phyloP scores from a whole-genome alignment of 2,113 vertebrate genomes.

The Catharus fuscescens region DNA sequence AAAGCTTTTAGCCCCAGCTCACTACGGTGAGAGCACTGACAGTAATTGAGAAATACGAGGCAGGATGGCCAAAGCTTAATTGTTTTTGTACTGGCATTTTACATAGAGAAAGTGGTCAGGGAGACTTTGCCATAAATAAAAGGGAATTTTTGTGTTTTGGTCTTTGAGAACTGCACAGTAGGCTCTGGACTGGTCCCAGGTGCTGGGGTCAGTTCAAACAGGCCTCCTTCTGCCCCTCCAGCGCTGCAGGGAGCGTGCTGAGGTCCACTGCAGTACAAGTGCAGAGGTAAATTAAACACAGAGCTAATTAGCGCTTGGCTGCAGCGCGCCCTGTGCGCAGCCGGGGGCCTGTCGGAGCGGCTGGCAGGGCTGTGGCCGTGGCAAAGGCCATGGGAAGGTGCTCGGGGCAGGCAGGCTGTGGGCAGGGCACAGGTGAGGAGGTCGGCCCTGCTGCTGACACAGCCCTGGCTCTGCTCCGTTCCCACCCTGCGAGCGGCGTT shows the following conservation, averaged over 20 bases:
- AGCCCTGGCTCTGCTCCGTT: not conserved
- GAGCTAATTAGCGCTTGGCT: not conserved
- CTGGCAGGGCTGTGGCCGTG: not conserved
- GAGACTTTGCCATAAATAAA: not conserved
- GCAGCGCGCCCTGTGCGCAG: not conserved
- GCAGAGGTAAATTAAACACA: not conserved
- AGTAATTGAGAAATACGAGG: not conserved
- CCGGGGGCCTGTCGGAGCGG: not conserved
- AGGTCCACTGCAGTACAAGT: fast-evolving
- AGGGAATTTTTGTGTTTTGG: not conserved
- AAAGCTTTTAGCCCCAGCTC: not conserved
- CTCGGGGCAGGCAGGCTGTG: not conserved
- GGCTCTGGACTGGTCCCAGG: not conserved
- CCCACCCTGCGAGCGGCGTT: not conserved
- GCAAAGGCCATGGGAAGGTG: not conserved
- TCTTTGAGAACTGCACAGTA: fast-evolving
- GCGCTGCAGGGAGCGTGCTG: fast-evolving
- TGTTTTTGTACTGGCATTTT: not conserved
- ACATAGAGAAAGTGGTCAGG: not conserved
- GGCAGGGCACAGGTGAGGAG: not conserved
- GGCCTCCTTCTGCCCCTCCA: not conserved
- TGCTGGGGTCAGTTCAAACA: not conserved
- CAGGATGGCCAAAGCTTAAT: not conserved
- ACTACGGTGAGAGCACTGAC: not conserved
- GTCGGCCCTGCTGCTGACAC: not conserved